Base-by-base conservation (phyloP, 2,113 vertebrate genomes). In the Egretta garzetta region DNA sequence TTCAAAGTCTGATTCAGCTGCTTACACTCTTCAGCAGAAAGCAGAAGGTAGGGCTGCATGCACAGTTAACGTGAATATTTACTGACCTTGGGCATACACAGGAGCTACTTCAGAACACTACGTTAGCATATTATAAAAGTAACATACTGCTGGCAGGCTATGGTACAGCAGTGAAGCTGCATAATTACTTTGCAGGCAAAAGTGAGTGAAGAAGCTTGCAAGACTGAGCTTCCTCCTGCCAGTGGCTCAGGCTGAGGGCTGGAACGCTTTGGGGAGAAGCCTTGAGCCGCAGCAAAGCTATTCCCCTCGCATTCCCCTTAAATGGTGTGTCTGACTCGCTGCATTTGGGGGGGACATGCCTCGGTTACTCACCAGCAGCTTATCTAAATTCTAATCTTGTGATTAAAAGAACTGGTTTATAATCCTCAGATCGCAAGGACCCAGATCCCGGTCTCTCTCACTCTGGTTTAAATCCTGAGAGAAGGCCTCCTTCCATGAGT, bases 111-210 rank as follows among this genome's bases (percentile, higher is more conserved):
- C 33, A 58, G n/a, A 50, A 58, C 63, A 43, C 19, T 14, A 0
- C 0, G 0, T 18, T 22, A 60, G 39, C 14, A 3, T 21, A 12
- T 18, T 6, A 0, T 50, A 43, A 67, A 41, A n/a, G 50, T 33
- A 63, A 37, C 28, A 4, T 0, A 0, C 30, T 74, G 63, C 62
- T 58, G 77, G 52, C 60, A 85, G 52, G 8, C 13, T 15, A 9
- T 39, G 52, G 66, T 4, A 7, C 20, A 41, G 66, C 56, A 73
- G 17, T 15, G 58, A 41, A 66, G 59, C 32, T 56, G 63, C 49
- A 27, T 6, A 13, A 15, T 47, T 24, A 45, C 50, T 83, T 50
- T 92, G 22, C 28, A 80, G 72, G 80, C 47, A 82, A 60, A 66
- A 66, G 28, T 39, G 28, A 30, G n/a, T 14, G 41, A 80, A 64